A percentile compares a stretch with the other conserved stretches of the same genome.
Evolutionary conservation across 2,113 vertebrate genomes (phyloP).

Genomic region (Corythoichthys haematopterus): DNA sequence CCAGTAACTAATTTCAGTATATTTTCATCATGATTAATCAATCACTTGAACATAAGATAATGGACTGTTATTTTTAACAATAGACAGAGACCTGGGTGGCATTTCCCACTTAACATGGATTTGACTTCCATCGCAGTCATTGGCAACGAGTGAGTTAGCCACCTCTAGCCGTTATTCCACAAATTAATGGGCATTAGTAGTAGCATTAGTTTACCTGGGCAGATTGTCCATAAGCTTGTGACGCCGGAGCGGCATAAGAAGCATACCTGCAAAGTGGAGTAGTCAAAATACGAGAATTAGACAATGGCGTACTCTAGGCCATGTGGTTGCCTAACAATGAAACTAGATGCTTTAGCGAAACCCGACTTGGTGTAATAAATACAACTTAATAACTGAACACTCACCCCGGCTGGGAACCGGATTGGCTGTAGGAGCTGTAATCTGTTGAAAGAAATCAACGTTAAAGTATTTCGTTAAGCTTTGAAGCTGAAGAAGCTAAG

Average conservation of each 20-base stretch:
- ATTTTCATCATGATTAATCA: too few species aligned
- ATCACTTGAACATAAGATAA: too few species aligned
- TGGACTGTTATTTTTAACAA: too few species aligned
- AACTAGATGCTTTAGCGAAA: neutral
- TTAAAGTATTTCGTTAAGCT: neutral
- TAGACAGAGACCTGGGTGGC: neutral
- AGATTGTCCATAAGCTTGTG: conserved; percentile 90
- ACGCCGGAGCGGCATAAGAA: conserved; percentile 88
- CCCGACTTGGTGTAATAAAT: neutral
- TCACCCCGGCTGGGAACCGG: conserved; percentile 91
- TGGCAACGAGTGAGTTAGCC: too few species aligned
- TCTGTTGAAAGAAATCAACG: conserved; percentile 63
- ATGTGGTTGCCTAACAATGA: neutral
- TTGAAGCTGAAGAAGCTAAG: conserved; percentile 10
- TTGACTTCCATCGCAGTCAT: too few species aligned
- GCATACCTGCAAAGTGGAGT: conserved; percentile 77
- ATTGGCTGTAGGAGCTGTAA: conserved; percentile 93
- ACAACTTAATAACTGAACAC: conserved; percentile 21
- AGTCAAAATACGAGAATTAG: neutral
- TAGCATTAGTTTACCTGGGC: conserved; percentile 77
- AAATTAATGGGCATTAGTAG: neutral
- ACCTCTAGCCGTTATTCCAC: neutral
- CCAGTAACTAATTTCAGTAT: too few species aligned
- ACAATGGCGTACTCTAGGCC: neutral
- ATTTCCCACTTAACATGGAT: too few species aligned